phyloP scores from a whole-genome alignment of 2,888 invertebrate species.

The Lacanobia oleracea region DNA sequence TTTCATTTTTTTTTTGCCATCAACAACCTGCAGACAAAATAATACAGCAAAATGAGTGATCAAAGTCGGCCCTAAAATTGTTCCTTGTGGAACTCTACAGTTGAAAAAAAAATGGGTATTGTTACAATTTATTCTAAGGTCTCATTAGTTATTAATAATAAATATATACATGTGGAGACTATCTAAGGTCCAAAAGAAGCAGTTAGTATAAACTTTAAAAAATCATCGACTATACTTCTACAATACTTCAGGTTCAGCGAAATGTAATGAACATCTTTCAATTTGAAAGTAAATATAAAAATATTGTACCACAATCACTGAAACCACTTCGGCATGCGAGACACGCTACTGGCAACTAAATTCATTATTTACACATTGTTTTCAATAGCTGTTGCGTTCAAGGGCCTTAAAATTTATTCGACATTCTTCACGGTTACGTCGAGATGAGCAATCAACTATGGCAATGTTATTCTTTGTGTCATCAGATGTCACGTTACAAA shows the following conservation, averaged over 20 bases:
- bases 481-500: conserved; percentile 13
- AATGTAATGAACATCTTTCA: background rate
- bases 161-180: background rate
- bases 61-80: background rate
- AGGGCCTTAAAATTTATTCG: conserved; percentile 46
- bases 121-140: background rate
- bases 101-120: background rate
- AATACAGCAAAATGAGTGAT: background rate
- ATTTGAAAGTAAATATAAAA: background rate
- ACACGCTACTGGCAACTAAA: conserved; percentile 6
- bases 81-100: background rate
- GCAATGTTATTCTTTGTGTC: conserved; percentile 27
- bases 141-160: background rate
- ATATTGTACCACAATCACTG: background rate
- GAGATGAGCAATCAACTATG: conserved; percentile 55
- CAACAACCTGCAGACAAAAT: background rate
- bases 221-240: no score
- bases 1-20: no score
- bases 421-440: conserved; percentile 33
- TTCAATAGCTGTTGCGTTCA: conserved; percentile 25
- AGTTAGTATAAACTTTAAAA: no score
- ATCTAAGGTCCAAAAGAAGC: no score
- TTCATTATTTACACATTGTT: conserved; percentile 4
- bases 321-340: background rate
- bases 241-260: background rate